Evolutionary conservation across 2,797 vertebrate species (phyloP).

Genomic region (Atherinosoma microstoma): DNA sequence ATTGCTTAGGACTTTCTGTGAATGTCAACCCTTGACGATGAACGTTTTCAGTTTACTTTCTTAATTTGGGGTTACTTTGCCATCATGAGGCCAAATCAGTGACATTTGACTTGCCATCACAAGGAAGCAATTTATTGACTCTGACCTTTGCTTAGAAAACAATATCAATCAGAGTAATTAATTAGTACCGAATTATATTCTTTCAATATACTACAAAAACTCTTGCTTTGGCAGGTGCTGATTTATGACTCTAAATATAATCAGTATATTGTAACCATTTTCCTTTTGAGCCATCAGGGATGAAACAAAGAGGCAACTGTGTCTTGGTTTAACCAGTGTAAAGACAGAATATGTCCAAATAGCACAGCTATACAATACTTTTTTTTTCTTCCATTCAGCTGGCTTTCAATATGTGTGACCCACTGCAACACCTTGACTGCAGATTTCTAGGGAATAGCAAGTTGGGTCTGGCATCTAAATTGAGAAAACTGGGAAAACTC

Average conservation of each 20-base stretch:
- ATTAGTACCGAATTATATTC: neutral
- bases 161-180: neutral
- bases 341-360: constrained; percentile 16
- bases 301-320: neutral
- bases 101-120: neutral
- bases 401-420: constrained; percentile 21
- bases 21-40: constrained; percentile 18
- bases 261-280: neutral
- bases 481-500: neutral
- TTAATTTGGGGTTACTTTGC: neutral
- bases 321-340: neutral
- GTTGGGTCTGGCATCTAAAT: constrained; percentile 8
- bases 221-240: no score
- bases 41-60: constrained; percentile 6
- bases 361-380: constrained; percentile 3
- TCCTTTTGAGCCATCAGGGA: neutral
- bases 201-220: no score
- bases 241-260: neutral
- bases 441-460: constrained; percentile 12
- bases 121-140: constrained; percentile 16
- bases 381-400: constrained; percentile 1
- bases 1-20: constrained; percentile 26
- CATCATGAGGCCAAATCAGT: constrained; percentile 13
- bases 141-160: neutral
- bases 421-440: constrained; percentile 11